Base-by-base conservation (phyloP, 2,797 vertebrate species). In the Epinephelus coioides region DNA sequence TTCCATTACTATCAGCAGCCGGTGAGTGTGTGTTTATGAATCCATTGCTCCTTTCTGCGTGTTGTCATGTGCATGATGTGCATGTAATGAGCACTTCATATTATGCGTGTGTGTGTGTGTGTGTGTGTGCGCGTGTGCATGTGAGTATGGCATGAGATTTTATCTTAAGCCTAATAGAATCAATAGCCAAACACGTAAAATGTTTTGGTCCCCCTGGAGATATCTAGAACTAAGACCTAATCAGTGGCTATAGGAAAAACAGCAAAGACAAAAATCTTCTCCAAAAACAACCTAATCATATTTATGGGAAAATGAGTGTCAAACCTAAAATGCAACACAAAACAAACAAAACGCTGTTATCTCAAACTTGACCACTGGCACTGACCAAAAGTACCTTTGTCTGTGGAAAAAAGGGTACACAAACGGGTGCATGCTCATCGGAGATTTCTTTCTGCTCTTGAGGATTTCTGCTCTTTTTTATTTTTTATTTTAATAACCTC, bases 1-100 rank as follows among this genome's bases (percentile, higher is more conserved):
- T 81, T 85, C 67, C 47, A 82, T 89, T 85, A 78, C 75, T 61
- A 79, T 84, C 66, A 72, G 59, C 50, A 67, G 77, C 40, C 38
- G 34, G 55, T 54, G 40, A 62, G 80, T 65, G 69, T 72, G 73
- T 72, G 73, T 77, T 69, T 62, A 72, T 71, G 30, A 77, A 82
- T 76, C 65, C 10, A 44, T 25, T 57, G 55, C 64, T 57, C 25
- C 12, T 61, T 56, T 49, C 18, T 50, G 44, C 62, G 60, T 76
- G 40, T 19, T 66, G 61, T 54, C 40, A 51, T 12, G 2, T 59
- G 64, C 46, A 57, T 34, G 50, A 38, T 19, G 38, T 40, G 53
- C 64, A 47, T 69, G 46, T 73, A 53, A 68, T 43, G 12, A 10
- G 1, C 19, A 27, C 18, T 15, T 74, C 40, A 47, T 62, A 61